phyloP scores from a whole-genome alignment of 30 jellyfish, hydroid and myxozoan genomes.

The Turritopsis dohrnii region DNA sequence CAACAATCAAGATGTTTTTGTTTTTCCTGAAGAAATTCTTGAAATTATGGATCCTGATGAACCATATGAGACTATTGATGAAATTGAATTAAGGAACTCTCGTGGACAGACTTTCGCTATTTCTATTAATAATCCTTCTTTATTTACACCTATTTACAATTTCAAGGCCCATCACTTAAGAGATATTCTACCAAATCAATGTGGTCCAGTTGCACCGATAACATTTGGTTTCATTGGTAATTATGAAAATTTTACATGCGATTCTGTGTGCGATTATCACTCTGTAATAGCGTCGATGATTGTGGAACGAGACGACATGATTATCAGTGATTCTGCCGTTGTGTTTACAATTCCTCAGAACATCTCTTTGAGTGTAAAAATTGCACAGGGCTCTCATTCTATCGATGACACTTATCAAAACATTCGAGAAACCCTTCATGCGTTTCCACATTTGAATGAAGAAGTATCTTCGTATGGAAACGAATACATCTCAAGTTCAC shows the following conservation, averaged over 20 bases:
- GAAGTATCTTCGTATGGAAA: background rate
- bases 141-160: background rate
- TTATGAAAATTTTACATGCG: background rate
- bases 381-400: background rate
- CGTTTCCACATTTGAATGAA: background rate
- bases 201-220: background rate
- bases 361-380: background rate
- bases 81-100: background rate
- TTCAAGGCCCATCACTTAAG: background rate
- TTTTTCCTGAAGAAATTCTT: background rate
- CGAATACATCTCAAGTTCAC: background rate
- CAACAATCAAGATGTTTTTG: background rate
- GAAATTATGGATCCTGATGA: background rate
- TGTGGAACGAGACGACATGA: background rate
- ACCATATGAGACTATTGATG: background rate
- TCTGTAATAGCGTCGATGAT: background rate
- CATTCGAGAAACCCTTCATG: background rate
- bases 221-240: background rate
- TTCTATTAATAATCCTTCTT: background rate
- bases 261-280: background rate
- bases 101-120: background rate
- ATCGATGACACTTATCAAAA: background rate
- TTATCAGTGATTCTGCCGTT: background rate
- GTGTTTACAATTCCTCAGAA: constrained; percentile 7
- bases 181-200: background rate